A percentile compares a stretch with the other conserved stretches of the same genome.
These are phyloP conservation scores for Vireo altiloquus DNA, from an alignment of 2,113 vertebrate species.

Conservation along the genomic window DNA sequence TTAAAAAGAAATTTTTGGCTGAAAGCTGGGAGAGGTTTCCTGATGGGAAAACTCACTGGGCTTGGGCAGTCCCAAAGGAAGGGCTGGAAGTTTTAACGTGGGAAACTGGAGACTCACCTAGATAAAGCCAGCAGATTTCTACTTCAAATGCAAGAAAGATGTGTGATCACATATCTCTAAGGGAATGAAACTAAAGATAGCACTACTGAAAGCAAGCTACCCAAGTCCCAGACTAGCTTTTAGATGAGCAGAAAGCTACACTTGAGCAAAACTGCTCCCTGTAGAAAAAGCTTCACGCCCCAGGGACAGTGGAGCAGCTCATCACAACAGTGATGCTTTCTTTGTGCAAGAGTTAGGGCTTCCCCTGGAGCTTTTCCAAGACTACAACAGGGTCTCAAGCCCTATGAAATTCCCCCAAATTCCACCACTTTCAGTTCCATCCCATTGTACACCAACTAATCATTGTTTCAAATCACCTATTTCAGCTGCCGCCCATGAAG, in stretches of 20 bases:
- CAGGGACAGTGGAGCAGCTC: not conserved
- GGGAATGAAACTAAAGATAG: not conserved
- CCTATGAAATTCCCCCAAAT: not conserved
- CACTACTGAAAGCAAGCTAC: not conserved
- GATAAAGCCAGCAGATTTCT: not conserved
- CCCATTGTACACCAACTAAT: not conserved
- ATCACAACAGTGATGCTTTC: not conserved
- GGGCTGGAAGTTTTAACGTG: not conserved
- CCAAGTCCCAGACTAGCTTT: not conserved
- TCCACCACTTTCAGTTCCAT: not conserved
- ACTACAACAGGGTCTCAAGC: not conserved
- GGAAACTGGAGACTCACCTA: not conserved
- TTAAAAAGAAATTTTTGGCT: slow-evolving; percentile 4
- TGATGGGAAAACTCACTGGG: slow-evolving; percentile 34
- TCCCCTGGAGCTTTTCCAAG: not conserved
- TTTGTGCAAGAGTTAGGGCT: not conserved
- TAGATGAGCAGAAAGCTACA: not conserved
- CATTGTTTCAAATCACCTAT: not conserved
- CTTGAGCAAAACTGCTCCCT: rapidly evolving
- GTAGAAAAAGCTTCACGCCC: not conserved
- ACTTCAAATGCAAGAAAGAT: not conserved
- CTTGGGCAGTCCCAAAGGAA: slow-evolving; percentile 41
- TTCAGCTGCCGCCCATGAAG: not conserved
- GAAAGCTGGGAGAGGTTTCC: slow-evolving; percentile 52
- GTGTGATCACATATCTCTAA: not conserved